Evolutionary conservation across 35 echinoderm and acorn worm species (phyloP).

Genomic region (Chiridota heheva): DNA sequence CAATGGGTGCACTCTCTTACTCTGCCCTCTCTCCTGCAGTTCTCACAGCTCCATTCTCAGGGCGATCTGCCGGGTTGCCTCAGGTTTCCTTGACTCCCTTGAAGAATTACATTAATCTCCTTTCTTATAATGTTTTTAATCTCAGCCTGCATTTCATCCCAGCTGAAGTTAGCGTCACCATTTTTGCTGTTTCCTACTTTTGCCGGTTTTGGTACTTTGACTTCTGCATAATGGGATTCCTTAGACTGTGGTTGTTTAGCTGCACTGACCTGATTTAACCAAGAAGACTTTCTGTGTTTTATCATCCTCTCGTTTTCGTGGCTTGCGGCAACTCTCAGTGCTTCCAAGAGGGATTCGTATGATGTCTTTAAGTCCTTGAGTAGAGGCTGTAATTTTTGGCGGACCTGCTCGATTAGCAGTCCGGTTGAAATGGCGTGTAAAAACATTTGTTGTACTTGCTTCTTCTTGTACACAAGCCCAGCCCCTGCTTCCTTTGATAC

Average conservation of each 20-base stretch:
- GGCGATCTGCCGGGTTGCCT: not conserved
- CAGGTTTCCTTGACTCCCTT: not conserved
- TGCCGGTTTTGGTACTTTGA: no score
- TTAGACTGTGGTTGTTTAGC: not conserved
- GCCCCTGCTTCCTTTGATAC: constrained; percentile 45
- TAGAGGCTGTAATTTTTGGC: constrained; percentile 9
- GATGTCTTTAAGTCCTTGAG: not conserved
- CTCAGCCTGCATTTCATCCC: not conserved
- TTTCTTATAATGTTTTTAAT: not conserved
- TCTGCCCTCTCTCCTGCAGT: not conserved
- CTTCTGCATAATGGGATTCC: not conserved
- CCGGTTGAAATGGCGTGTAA: constrained; percentile 34
- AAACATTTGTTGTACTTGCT: constrained; percentile 48
- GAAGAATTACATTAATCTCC: not conserved
- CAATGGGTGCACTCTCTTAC: constrained; percentile 39
- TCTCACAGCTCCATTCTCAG: constrained; percentile 37
- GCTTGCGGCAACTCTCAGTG: not conserved
- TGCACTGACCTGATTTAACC: not conserved
- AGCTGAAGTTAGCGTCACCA: not conserved
- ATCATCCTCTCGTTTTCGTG: constrained; percentile 12
- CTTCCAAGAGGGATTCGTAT: constrained; percentile 32
- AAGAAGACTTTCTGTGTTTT: not conserved
- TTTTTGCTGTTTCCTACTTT: constrained; percentile 3
- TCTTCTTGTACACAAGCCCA: not conserved
- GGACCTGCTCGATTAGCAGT: constrained; percentile 21